Evolutionary conservation across 2,113 vertebrate genomes (phyloP).

Genomic region (Bambusicola thoracicus): DNA sequence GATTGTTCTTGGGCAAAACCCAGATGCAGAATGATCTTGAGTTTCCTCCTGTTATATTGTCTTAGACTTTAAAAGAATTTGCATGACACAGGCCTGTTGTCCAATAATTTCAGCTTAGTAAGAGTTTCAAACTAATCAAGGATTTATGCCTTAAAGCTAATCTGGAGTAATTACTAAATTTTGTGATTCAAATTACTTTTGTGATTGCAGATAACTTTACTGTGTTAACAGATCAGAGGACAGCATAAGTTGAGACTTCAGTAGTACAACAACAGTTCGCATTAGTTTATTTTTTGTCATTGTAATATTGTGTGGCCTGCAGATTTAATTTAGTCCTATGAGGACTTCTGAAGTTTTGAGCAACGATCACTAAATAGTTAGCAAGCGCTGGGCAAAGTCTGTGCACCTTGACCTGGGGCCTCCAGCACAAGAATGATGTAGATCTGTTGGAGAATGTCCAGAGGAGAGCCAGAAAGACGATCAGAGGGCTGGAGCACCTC

Average conservation of each 20-base stretch:
- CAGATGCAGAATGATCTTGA: background rate
- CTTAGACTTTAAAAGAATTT: background rate
- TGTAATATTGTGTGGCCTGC: background rate
- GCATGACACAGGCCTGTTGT: background rate
- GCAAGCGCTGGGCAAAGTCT: background rate
- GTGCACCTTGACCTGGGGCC: too few species aligned
- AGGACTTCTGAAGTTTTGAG: background rate
- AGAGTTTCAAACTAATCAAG: background rate
- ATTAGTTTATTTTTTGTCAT: background rate
- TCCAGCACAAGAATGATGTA: too few species aligned
- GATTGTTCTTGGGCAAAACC: background rate
- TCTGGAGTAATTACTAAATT: conserved; percentile 4
- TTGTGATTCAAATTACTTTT: conserved; percentile 13
- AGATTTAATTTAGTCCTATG: background rate
- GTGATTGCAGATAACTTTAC: too few species aligned
- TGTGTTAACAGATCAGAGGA: conserved; percentile 19
- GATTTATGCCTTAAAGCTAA: background rate
- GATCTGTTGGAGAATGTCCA: too few species aligned
- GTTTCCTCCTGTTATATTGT: background rate
- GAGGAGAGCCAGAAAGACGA: too few species aligned
- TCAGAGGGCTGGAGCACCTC: too few species aligned
- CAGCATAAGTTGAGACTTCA: conserved; percentile 2
- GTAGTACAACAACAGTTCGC: background rate
- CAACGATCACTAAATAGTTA: background rate
- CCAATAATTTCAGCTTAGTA: background rate